Evolutionary conservation across 2,113 vertebrate genomes (phyloP), one percentile per base, ranked within the genome.

Genomic region (Rhinogobius similis): DNA sequence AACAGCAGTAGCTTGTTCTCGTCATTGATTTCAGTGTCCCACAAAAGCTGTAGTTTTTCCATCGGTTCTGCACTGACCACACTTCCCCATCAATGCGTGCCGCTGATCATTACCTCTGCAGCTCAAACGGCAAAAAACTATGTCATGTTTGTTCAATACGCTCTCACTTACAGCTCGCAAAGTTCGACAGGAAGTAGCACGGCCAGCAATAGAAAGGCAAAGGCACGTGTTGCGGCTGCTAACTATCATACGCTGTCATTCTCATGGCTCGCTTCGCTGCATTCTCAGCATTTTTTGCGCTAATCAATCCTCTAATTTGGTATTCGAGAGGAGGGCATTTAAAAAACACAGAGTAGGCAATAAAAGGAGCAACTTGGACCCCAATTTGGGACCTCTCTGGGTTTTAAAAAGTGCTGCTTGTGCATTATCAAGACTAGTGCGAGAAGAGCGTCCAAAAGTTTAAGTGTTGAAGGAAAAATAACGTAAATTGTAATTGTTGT

Each of bases 151-250:
- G 81, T 75, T 87, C 75, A 84, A 78, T 81, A 74, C 68, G 82
- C 69, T 86, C 82, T 81, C 82, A 87, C 79, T 87, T 86, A n/a
- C n/a, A 70, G 79, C 71, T 83, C 70, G 59, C 5, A 81, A 82
- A 85, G 74, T 84, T 59, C 65, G 55, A 64, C 85, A 87, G 82
- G 84, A 86, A 89, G 86, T 77, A 38, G 68, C 73, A 16, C 68
- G 56, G 67, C 52, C 67, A 36, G 48, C 76, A 72, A 23, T 39
- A n/a, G 46, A 20, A 18, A 52, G 52, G 21, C 36, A 56, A 7
- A n/a, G 50, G 72, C 68, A 3, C 48, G 41, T 36, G 32, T 36
- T 46, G 2, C 44, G 63, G 78, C 56, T 50, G 36, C 63, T 46
- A 26, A 24, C 67, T 56, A 50, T 67, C 75, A 11, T 39, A 65